These are phyloP conservation scores for Cyaniris semiargus DNA, from an alignment of 2,888 invertebrate species.

Conservation along the genomic window DNA sequence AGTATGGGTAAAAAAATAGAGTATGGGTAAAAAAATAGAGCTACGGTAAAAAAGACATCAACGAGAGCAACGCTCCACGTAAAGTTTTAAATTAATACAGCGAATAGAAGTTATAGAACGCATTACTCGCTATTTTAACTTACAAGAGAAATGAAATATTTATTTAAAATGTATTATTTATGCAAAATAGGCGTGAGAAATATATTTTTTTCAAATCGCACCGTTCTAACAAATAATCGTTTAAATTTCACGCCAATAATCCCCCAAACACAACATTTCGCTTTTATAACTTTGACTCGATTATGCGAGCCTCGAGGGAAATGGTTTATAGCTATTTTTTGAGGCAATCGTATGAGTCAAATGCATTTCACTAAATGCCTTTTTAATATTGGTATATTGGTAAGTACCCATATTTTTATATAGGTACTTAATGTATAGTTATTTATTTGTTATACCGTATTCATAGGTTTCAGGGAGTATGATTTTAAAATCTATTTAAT, in stretches of 20 bases:
- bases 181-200: conserved; percentile 19
- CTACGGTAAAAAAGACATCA: neutral
- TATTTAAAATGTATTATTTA: neutral
- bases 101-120: neutral
- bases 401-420: no score
- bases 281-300: conserved; percentile 12
- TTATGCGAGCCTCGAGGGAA: neutral
- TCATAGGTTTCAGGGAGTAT: no score
- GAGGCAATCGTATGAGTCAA: neutral
- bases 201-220: neutral
- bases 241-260: conserved; percentile 30
- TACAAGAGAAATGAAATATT: neutral
- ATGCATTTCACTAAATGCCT: neutral
- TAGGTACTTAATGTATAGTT: neutral
- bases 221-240: conserved; percentile 21
- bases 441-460: neutral
- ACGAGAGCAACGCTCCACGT: neutral
- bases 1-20: no score
- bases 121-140: neutral
- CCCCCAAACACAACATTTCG: conserved; percentile 17
- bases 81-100: neutral
- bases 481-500: neutral
- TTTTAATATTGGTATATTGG: neutral
- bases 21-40: neutral
- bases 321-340: neutral